Percentiles rank a stretch among this genome's conserved stretches.
Evolutionary conservation across 2,797 vertebrate genomes (phyloP).

Genomic region (Channallabes apus): DNA sequence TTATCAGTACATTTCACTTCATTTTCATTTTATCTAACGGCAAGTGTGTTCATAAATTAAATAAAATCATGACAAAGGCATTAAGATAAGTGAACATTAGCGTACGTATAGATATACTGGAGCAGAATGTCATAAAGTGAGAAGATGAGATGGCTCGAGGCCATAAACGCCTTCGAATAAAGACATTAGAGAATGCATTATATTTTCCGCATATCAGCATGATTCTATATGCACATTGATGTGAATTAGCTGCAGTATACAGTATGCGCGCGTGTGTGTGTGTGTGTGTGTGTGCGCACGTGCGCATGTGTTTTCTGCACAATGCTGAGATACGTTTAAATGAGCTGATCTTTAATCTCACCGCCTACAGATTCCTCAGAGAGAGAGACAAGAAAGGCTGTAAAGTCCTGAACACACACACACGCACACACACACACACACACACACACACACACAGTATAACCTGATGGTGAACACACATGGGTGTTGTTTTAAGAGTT

Average conservation of each 20-base stretch:
- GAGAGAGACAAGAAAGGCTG: background rate
- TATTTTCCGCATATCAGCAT: slow-evolving; percentile 15
- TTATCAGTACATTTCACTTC: slow-evolving; percentile 9
- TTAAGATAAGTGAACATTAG: slow-evolving; percentile 18
- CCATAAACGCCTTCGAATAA: background rate
- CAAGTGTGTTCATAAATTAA: slow-evolving; percentile 15
- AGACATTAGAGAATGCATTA: slow-evolving; percentile 17
- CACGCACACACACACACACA: slow-evolving; percentile 3
- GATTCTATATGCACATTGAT: slow-evolving; percentile 10
- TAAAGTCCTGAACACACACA: slow-evolving; percentile 2
- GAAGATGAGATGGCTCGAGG: slow-evolving; percentile 12
- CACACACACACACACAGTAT: slow-evolving; percentile 19
- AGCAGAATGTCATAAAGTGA: slow-evolving; percentile 3
- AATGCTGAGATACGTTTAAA: background rate
- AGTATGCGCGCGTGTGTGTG: background rate
- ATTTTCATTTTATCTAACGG: slow-evolving; percentile 15
- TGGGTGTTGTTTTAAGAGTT: background rate
- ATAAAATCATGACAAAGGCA: slow-evolving; percentile 4
- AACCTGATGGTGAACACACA: background rate
- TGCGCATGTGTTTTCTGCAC: background rate
- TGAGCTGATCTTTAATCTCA: slow-evolving; percentile 32
- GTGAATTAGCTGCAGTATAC: background rate
- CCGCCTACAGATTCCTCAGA: slow-evolving; percentile 10
- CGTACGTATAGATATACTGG: background rate
- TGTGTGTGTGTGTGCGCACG: background rate